Conservation (phyloP, 2,797 vertebrate species). For the Neosilurus mollespiculum region DNA sequence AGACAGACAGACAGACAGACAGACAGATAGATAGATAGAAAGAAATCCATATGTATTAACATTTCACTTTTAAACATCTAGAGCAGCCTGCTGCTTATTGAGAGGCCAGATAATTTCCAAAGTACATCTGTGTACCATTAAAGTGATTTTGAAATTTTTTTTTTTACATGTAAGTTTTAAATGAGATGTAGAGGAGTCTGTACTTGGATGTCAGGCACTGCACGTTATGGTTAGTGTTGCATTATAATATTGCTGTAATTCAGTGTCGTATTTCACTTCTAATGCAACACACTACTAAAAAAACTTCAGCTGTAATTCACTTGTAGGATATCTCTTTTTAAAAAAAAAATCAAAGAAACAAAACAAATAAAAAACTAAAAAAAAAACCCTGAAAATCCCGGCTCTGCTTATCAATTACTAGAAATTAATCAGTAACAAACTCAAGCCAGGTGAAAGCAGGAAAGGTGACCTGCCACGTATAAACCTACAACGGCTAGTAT, state of each 20-base stretch:
- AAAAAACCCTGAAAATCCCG: neutral
- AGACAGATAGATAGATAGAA: too few relatives aligned
- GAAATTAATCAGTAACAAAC: neutral
- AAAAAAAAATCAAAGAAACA: neutral
- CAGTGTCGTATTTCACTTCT: neutral
- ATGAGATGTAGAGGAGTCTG: neutral
- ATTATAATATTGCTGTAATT: neutral
- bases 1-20: too few relatives aligned
- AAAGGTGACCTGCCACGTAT: neutral
- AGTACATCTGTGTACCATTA: neutral
- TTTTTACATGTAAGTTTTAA: too few relatives aligned
- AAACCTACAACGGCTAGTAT: neutral
- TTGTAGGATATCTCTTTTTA: neutral
- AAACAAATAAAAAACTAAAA: too few relatives aligned
- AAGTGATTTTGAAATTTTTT: neutral
- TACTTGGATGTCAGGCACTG: too few relatives aligned
- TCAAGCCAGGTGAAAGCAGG: neutral
- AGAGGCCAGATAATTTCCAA: neutral
- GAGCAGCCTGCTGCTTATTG: neutral
- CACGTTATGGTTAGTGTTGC: neutral
- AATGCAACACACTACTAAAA: neutral
- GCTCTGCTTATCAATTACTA: neutral
- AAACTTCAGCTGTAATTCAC: neutral
- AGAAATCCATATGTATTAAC: neutral
- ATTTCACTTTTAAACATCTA: neutral